A percentile compares a stretch with the other conserved stretches of the same genome.
phyloP scores from a whole-genome alignment of 2,113 vertebrate genomes.

The Sinocyclocheilus anshuiensis region DNA sequence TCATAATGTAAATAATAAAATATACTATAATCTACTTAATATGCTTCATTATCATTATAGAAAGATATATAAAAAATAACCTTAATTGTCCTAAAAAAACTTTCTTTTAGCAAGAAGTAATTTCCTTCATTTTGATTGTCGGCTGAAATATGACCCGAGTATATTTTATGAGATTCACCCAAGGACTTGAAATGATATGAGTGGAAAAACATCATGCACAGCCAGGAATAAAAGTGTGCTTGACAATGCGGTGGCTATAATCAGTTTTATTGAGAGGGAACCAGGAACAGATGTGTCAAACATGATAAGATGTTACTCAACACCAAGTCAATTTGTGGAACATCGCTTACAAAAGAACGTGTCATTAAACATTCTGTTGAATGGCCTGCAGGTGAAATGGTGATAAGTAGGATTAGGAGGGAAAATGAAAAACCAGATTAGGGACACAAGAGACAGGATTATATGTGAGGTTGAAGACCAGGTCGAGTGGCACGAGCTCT shows the following conservation, averaged over 20 bases:
- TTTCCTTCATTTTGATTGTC: neutral
- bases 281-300: slow-evolving; percentile 15
- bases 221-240: slow-evolving; percentile 3
- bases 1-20: no score
- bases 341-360: slow-evolving; percentile 3
- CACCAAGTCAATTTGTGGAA: slow-evolving; percentile 30
- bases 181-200: neutral
- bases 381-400: slow-evolving; percentile 22
- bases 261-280: slow-evolving; percentile 11
- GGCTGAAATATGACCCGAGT: neutral
- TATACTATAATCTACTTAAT: neutral
- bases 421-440: slow-evolving; percentile 32
- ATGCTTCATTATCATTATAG: no score
- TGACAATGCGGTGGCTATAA: neutral
- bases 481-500: slow-evolving; percentile 32
- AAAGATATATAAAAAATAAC: no score
- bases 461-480: slow-evolving; percentile 27
- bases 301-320: slow-evolving; percentile 29
- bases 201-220: neutral
- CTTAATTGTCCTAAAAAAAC: neutral
- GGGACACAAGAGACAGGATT: slow-evolving; percentile 26
- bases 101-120: neutral
- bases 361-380: neutral
- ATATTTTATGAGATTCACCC: neutral
- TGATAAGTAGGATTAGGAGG: slow-evolving; percentile 27